Evolutionary conservation across 2,113 vertebrate species (phyloP), one percentile per base, ranked within the genome.

Genomic region (Gasterosteus aculeatus): DNA sequence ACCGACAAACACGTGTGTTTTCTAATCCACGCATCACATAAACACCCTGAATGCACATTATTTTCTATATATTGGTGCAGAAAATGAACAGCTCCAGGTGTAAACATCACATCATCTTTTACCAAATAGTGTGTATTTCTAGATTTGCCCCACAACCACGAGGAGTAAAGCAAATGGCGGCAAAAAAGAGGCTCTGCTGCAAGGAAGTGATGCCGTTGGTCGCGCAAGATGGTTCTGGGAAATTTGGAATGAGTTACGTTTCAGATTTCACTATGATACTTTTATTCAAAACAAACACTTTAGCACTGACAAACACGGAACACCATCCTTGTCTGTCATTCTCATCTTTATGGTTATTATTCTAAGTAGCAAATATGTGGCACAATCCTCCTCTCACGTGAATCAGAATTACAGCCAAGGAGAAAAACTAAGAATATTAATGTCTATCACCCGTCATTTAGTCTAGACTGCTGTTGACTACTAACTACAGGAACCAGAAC

Each of bases 341-440:
- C 53, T 62, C 18, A 62, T 46, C 33, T 3, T 57, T n/a, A 57
- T 11, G 44, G 41, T 31, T 15, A 35, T 67, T 73, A 58, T 74
- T 69, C 31, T 26, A 60, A 71, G 69, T 4, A 66, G n/a, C 35
- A 81, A 66, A 72, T 66, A 57, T 46, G 59, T 57, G 39, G 46
- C 56, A 49, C 18, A 83, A 33, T 42, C 56, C 12, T 66, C 57
- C 70, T 68, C 31, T 57, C 60, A 39, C 65, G 75, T 75, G 53
- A 53, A 86, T 78, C 42, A 10, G 10, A 47, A 62, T 44, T 22
- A 18, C 38, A 63, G 69, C 72, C 39, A 75, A 60, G 44, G 7
- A 31, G 70, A 10, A 59, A 64, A 75, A 87, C 69, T 75, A 69
- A 82, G 42, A 56, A 62, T 77, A 82, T 81, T 26, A 78, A 82